Evolutionary conservation across 2,797 vertebrate genomes (phyloP).

Genomic region (Gephyroberyx darwinii): DNA sequence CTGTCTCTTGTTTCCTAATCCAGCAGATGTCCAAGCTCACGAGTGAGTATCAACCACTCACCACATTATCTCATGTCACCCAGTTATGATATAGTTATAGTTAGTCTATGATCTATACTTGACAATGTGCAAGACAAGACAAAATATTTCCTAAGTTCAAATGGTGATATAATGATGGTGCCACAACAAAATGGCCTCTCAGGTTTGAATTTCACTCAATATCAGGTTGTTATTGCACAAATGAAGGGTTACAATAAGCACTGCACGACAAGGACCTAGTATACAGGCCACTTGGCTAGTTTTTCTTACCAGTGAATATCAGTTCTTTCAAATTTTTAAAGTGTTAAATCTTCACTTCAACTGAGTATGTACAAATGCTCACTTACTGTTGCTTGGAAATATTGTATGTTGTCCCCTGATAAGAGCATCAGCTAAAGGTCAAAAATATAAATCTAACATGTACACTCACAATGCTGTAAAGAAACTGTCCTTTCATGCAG

Average conservation of each 20-base stretch:
- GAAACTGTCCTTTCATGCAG: conserved; percentile 37
- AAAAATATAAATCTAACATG: not conserved
- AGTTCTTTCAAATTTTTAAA: too few species aligned
- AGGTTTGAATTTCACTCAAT: not conserved
- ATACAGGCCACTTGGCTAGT: too few species aligned
- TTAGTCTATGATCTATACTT: conserved; percentile 36
- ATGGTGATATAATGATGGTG: too few species aligned
- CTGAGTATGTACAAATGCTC: not conserved
- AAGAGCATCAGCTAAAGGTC: conserved; percentile 33
- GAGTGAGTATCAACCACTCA: conserved; percentile 69
- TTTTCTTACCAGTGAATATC: too few species aligned
- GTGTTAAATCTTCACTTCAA: not conserved
- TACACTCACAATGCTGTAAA: not conserved
- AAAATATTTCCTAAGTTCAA: too few species aligned
- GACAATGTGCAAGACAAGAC: conserved; percentile 27
- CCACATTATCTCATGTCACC: conserved; percentile 23
- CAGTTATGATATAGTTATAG: not conserved
- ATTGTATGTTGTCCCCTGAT: not conserved
- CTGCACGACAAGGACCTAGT: too few species aligned
- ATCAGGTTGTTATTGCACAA: not conserved
- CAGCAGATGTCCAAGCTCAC: conserved; percentile 64
- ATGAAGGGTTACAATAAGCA: too few species aligned
- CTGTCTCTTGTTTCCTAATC: conserved; percentile 57
- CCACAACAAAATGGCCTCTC: not conserved
- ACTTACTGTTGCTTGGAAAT: not conserved